These are phyloP conservation scores for Columba livia DNA, from an alignment of 2,113 vertebrate genomes.

Conservation along the genomic window DNA sequence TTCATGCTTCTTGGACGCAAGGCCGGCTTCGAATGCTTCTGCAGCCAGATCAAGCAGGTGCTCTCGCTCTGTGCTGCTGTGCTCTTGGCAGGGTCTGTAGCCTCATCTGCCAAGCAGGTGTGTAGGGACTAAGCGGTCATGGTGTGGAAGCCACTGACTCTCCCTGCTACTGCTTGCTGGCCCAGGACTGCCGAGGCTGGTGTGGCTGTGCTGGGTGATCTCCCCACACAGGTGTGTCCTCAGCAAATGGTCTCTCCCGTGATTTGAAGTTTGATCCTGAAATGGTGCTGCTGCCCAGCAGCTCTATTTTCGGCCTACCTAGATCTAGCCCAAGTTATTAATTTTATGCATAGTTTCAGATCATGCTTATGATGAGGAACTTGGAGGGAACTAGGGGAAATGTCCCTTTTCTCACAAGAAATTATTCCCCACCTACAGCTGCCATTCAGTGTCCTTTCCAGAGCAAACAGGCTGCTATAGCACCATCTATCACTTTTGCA, in stretches of 20 bases:
- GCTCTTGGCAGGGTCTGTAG: not conserved
- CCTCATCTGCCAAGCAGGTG: not conserved
- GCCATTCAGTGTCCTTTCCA: not conserved
- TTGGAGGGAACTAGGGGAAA: not conserved
- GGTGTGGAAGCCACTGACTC: not conserved
- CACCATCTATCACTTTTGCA: fast-evolving
- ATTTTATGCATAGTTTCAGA: not conserved
- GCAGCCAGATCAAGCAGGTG: not conserved
- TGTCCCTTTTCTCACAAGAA: not conserved
- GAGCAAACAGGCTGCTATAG: not conserved
- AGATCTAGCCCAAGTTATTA: not conserved
- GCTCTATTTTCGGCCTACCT: not conserved
- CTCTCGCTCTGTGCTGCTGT: not conserved
- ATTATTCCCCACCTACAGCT: not conserved
- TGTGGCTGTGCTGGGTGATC: not conserved
- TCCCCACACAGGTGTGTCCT: not conserved
- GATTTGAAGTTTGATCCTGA: not conserved
- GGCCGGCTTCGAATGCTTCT: not conserved
- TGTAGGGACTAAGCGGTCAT: fast-evolving
- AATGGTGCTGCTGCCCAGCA: not conserved
- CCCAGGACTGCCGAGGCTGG: not conserved
- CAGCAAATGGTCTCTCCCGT: fast-evolving
- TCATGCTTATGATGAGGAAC: not conserved
- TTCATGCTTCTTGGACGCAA: not conserved
- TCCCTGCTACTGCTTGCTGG: not conserved